phyloP scores from a whole-genome alignment of 2,888 invertebrate genomes.

The Hypsopygia costalis region DNA sequence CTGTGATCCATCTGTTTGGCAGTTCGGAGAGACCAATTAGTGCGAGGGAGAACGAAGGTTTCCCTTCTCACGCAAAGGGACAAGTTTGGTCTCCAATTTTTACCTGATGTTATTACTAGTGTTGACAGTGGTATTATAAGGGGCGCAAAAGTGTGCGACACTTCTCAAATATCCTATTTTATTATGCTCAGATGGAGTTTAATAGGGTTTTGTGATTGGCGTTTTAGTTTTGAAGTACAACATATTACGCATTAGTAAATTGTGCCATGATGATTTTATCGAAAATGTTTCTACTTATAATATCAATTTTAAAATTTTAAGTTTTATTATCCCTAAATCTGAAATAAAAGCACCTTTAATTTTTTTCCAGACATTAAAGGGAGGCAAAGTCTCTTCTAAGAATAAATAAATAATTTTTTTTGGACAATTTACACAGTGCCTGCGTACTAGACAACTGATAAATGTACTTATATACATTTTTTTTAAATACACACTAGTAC shows the following conservation, averaged over 20 bases:
- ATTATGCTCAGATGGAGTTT: conserved; percentile 36
- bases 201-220: conserved; percentile 36
- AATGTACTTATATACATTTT: too few relatives aligned
- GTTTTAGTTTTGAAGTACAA: conserved; percentile 14
- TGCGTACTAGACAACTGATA: too few relatives aligned
- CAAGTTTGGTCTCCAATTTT: conserved; percentile 63
- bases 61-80: conserved; percentile 47
- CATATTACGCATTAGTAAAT: too few relatives aligned
- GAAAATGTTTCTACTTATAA: neutral
- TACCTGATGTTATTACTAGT: conserved; percentile 71
- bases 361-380: too few relatives aligned
- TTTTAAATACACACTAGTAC: too few relatives aligned
- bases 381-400: too few relatives aligned
- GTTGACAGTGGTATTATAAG: conserved; percentile 67
- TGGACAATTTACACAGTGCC: too few relatives aligned
- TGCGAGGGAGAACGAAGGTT: conserved; percentile 59
- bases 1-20: conserved; percentile 52
- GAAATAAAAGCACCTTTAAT: too few relatives aligned
- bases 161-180: conserved; percentile 49
- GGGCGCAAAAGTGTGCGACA: conserved; percentile 50
- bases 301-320: too few relatives aligned
- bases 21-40: conserved; percentile 58
- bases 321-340: too few relatives aligned
- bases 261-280: neutral
- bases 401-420: too few relatives aligned